Conservation (phyloP, 2,888 invertebrate genomes). For the Stenurella melanura region DNA sequence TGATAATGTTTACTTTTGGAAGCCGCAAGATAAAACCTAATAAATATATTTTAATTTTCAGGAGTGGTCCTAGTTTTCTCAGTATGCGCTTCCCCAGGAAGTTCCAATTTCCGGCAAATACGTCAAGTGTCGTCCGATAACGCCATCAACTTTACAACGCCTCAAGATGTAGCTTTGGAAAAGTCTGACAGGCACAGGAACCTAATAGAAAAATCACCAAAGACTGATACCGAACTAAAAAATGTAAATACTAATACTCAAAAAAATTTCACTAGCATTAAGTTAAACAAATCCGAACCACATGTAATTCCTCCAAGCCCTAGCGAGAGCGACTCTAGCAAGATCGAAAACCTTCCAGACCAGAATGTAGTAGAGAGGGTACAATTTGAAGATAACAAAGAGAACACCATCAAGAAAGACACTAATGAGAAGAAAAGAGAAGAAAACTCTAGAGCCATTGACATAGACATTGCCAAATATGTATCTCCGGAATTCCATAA, state of each 20-base stretch:
- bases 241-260: constrained; percentile 49
- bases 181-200: constrained; percentile 55
- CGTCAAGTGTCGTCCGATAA: constrained; percentile 17
- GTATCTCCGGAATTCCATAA: constrained; percentile 75
- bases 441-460: constrained; percentile 66
- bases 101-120: background rate
- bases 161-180: constrained; percentile 50
- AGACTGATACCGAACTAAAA: constrained; percentile 64
- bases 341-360: background rate
- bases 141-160: constrained; percentile 40
- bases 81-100: constrained; percentile 47
- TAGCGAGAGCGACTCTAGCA: background rate
- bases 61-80: constrained; percentile 61
- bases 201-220: constrained; percentile 61
- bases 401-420: constrained; percentile 44
- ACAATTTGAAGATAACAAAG: constrained; percentile 39
- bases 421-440: constrained; percentile 46
- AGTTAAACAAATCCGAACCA: constrained; percentile 16
- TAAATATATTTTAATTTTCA: constrained; percentile 53
- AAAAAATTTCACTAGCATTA: constrained; percentile 28
- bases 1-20: no score
- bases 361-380: constrained; percentile 28
- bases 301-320: background rate
- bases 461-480: constrained; percentile 72
- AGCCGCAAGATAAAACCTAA: background rate